A percentile compares a stretch with the other conserved stretches of the same genome.
phyloP scores from a whole-genome alignment of 2,888 invertebrate species.

The Schrankia costaestrigalis region DNA sequence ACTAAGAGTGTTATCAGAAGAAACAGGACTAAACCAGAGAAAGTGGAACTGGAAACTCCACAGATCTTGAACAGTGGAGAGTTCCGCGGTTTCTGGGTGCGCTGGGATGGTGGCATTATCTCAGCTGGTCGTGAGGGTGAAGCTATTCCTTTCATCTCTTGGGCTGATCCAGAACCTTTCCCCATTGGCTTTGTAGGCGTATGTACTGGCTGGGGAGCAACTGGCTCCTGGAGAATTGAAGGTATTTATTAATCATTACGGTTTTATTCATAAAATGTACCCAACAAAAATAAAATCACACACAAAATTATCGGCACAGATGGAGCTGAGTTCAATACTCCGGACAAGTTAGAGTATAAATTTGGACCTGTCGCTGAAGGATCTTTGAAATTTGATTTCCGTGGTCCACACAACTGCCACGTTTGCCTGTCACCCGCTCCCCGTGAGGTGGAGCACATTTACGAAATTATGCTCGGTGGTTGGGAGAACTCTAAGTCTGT shows the following conservation, averaged over 20 bases:
- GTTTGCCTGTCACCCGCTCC: conserved; percentile 79
- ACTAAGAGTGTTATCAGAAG: conserved; percentile 90
- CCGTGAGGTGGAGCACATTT: conserved; percentile 81
- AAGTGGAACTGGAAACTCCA: conserved; percentile 85
- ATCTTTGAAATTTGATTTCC: conserved; percentile 78
- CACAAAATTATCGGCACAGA: conserved; percentile 66
- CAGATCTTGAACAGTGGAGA: conserved; percentile 86
- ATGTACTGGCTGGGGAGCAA: conserved; percentile 93
- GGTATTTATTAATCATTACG: conserved; percentile 64
- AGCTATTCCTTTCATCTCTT: conserved; percentile 85
- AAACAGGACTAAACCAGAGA: conserved; percentile 88
- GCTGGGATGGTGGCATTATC: conserved; percentile 86
- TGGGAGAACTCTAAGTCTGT: conserved; percentile 85
- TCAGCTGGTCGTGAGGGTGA: conserved; percentile 88
- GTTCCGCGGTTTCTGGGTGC: conserved; percentile 91
- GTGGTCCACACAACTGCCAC: conserved; percentile 84
- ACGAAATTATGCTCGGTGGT: conserved; percentile 85
- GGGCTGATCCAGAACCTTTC: conserved; percentile 86
- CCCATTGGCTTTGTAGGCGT: conserved; percentile 88
- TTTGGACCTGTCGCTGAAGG: conserved; percentile 80
- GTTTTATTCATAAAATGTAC: conserved; percentile 62
- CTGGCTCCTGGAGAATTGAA: conserved; percentile 90
- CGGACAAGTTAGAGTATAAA: conserved; percentile 80
- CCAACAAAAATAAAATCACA: conserved; percentile 58
- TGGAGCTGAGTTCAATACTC: conserved; percentile 77